These are phyloP conservation scores for Temnothorax longispinosus DNA, from an alignment of 1,140 invertebrate species.

Conservation along the genomic window DNA sequence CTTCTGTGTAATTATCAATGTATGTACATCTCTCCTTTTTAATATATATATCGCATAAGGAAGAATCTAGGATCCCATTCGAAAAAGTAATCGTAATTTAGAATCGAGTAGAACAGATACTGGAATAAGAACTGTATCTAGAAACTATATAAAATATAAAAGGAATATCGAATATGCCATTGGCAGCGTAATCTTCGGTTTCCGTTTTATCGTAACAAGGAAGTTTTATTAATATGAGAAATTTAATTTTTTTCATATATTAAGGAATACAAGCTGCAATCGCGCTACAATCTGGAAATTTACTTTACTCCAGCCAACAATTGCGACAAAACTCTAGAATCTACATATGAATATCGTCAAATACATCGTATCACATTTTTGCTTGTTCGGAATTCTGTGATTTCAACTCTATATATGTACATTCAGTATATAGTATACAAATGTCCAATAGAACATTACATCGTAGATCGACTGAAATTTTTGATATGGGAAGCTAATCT, in stretches of 20 bases:
- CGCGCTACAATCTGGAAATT: neutral
- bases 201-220: neutral
- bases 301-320: neutral
- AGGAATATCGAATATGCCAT: neutral
- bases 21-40: neutral
- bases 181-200: neutral
- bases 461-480: neutral
- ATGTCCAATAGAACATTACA: neutral
- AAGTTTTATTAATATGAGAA: neutral
- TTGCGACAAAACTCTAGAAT: neutral
- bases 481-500: too few relatives aligned
- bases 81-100: neutral
- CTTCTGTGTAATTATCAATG: neutral
- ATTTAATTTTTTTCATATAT: neutral
- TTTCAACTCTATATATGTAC: neutral
- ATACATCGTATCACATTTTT: neutral
- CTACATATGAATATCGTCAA: neutral
- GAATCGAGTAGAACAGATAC: neutral
- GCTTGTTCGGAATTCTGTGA: conserved; percentile 9
- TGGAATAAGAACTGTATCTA: neutral
- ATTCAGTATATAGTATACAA: neutral
- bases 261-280: neutral
- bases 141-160: neutral
- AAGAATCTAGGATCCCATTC: neutral
- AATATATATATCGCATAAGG: neutral